These are phyloP conservation scores for Percopsis transmontana DNA, from an alignment of 2,113 vertebrate genomes.

Conservation along the genomic window DNA sequence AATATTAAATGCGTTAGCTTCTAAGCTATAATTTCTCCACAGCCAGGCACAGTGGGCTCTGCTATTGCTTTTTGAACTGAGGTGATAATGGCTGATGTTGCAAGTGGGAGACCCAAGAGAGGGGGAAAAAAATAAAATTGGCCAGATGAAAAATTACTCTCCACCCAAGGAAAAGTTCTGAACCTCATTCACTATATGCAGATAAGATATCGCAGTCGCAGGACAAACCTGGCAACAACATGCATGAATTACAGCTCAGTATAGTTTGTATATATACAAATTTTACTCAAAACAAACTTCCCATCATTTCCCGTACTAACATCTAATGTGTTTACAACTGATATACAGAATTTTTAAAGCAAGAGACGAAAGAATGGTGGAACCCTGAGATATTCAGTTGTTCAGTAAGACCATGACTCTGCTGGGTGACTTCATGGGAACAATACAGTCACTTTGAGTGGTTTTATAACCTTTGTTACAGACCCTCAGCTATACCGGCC, in stretches of 20 bases:
- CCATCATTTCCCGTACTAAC: conserved; percentile 19
- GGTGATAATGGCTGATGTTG: conserved; percentile 35
- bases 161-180: not conserved
- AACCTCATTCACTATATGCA: conserved; percentile 5
- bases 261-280: too few species aligned
- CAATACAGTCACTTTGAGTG: conserved; percentile 25
- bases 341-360: conserved; percentile 25
- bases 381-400: conserved; percentile 78
- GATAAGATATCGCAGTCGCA: conserved; percentile 20
- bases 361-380: conserved; percentile 39
- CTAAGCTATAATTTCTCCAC: conserved; percentile 20
- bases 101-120: conserved; percentile 3
- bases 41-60: conserved; percentile 42
- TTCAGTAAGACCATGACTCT: conserved; percentile 42
- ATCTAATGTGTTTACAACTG: conserved; percentile 22
- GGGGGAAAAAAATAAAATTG: not conserved
- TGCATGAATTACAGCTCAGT: too few species aligned
- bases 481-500: conserved; percentile 23
- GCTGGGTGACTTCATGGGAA: conserved; percentile 22
- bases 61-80: conserved; percentile 46
- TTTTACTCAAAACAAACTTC: conserved; percentile 25
- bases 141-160: not conserved
- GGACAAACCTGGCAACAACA: too few species aligned
- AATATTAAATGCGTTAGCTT: conserved; percentile 17
- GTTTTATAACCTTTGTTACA: conserved; percentile 18